These are phyloP conservation scores for Tenualosa thibaudeaui DNA, from an alignment of 2,797 vertebrate species.

Conservation along the genomic window DNA sequence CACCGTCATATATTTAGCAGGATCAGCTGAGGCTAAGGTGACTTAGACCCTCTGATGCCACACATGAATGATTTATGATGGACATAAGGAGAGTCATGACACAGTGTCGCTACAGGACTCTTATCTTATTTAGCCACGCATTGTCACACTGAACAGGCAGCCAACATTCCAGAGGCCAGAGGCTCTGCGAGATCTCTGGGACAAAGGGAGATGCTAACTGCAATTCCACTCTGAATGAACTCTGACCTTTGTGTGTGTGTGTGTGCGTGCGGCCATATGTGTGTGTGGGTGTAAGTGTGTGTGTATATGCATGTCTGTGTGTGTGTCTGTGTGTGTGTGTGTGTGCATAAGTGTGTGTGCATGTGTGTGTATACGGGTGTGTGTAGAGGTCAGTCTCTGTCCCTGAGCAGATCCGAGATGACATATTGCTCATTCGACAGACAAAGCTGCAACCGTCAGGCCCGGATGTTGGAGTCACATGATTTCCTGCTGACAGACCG, in stretches of 20 bases:
- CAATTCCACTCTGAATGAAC: constrained; percentile 4
- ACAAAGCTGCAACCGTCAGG: constrained; percentile 48
- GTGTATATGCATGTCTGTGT: neutral
- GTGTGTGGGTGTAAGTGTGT: neutral
- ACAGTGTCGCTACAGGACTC: neutral
- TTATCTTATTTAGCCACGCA: neutral
- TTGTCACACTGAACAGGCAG: neutral
- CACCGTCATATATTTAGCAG: neutral
- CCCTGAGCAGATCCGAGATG: constrained; percentile 40
- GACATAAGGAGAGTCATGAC: neutral
- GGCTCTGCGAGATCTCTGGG: neutral
- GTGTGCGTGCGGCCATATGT: neutral
- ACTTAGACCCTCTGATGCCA: neutral
- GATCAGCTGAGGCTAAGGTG: constrained; percentile 4
- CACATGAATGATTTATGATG: neutral
- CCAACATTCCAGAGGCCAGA: constrained; percentile 19
- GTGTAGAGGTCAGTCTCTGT: neutral
- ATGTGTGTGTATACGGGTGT: constrained; percentile 16
- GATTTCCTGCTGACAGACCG: constrained; percentile 71
- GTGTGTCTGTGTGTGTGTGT: neutral
- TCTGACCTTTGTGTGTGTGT: constrained; percentile 20
- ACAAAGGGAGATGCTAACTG: constrained; percentile 11
- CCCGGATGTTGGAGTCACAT: constrained; percentile 66
- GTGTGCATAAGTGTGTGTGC: neutral
- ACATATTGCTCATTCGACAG: constrained; percentile 49